These are phyloP conservation scores for Brienomyrus longianalis DNA, from an alignment of 2,113 vertebrate species.

Conservation along the genomic window DNA sequence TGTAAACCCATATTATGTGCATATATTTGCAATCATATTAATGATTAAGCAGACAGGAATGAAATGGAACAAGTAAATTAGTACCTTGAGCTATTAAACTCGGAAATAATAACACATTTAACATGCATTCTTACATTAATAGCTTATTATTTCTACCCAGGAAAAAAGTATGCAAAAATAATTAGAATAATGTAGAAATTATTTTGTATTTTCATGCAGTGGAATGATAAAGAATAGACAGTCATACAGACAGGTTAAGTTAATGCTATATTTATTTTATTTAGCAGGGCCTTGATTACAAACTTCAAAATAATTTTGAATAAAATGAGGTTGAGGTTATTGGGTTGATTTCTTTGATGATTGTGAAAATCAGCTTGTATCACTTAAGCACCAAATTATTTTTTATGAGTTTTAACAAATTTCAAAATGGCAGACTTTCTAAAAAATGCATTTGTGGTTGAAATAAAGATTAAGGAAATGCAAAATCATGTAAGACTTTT, in stretches of 20 bases:
- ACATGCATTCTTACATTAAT: neutral
- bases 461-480: neutral
- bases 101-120: neutral
- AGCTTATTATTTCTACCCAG: neutral
- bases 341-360: neutral
- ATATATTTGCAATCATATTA: neutral
- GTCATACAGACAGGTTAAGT: neutral
- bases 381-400: neutral
- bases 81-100: neutral
- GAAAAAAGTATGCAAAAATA: neutral
- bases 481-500: neutral
- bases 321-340: neutral
- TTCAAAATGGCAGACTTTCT: neutral
- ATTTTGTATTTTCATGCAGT: neutral
- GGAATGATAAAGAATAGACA: neutral
- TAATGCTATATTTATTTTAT: neutral
- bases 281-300: neutral
- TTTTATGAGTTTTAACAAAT: neutral
- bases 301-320: neutral
- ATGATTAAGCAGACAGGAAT: neutral
- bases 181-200: neutral
- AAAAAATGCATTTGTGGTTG: neutral
- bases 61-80: neutral
- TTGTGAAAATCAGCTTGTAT: neutral
- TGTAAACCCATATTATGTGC: neutral